Base-by-base conservation (phyloP, 1,140 invertebrate species). In the Magallana gigas region DNA sequence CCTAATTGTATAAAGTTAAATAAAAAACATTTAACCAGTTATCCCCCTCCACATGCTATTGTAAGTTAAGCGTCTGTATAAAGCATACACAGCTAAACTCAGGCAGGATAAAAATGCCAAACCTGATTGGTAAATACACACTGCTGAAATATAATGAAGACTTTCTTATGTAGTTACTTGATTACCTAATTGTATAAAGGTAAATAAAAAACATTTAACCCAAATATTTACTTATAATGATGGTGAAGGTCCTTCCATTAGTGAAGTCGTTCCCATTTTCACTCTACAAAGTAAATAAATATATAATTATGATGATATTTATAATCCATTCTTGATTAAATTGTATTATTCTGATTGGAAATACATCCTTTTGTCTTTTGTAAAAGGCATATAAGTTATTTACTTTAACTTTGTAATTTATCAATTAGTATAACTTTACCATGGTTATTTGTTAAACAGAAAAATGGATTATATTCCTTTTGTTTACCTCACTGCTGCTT, bases 101-200 rank as follows among this genome's bases (percentile, higher is more conserved):
- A 62, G 60, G 11, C 60, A 62, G 60, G 60, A 62, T 62, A 62
- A 62, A n/a, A 12, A 62, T 62, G 11, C 18, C 11, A 62, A 62
- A 62, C 60, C 60, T 62, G 60, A 62, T n/a, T 14, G 60, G 60
- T n/a, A 62, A 62, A 62, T 12, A 62, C 14, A 62, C 60, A 62
- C 18, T 62, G 60, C 60, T 62, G 60, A 62, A 62, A 62, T 62
- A 62, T 62, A 62, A 62, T 62, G 18, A 62, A 62, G 60, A 62
- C 5, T 62, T 62, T n/a, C 60, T 62, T n/a, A 62, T 16, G 60
- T 12, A 62, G 60, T 62, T 62, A 16, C 11, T 62, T 62, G 60
- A 9, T 62, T 62, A n/a, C 60, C 18, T 12, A 62, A 62, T 62
- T 62, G 60, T 62, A 62, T 62, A 62, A 62, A 62, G 60, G 60